A percentile compares a stretch with the other conserved stretches of the same genome.
Conservation (phyloP, 1,140 invertebrate species). For the Ooceraea biroi region DNA sequence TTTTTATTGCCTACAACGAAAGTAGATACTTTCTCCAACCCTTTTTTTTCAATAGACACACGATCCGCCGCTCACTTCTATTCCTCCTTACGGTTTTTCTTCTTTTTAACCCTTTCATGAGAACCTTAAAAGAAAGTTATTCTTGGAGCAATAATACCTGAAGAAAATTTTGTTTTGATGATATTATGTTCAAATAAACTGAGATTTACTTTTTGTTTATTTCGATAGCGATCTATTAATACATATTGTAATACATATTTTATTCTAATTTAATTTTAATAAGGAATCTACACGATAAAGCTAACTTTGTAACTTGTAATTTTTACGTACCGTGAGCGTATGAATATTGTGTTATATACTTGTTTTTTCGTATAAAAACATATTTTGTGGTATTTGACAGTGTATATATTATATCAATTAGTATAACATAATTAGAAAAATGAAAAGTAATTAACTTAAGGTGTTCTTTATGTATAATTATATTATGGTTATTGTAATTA, state of each 20-base stretch:
- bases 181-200: conserved; percentile 12
- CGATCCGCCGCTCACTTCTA: not conserved
- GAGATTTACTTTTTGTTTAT: conserved; percentile 51
- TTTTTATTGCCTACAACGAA: conserved; percentile 65
- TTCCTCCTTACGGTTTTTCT: conserved; percentile 5
- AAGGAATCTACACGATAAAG: not conserved
- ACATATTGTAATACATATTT: conserved; percentile 9
- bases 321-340: not conserved
- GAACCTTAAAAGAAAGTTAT: conserved; percentile 73
- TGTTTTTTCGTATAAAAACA: too few species aligned
- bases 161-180: conserved; percentile 38
- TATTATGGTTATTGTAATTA: too few species aligned
- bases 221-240: conserved; percentile 47
- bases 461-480: too few species aligned
- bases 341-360: not conserved
- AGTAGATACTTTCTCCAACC: conserved; percentile 81
- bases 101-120: conserved; percentile 80
- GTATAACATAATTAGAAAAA: not conserved
- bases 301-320: not conserved
- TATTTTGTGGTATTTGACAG: not conserved
- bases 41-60: conserved; percentile 67
- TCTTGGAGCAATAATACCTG: conserved; percentile 69
- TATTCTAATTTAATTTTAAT: conserved; percentile 56
- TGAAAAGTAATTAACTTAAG: too few species aligned
- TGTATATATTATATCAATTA: not conserved